These are phyloP conservation scores for Australoheros scitulus DNA, from an alignment of 2,113 vertebrate genomes.

Conservation along the genomic window DNA sequence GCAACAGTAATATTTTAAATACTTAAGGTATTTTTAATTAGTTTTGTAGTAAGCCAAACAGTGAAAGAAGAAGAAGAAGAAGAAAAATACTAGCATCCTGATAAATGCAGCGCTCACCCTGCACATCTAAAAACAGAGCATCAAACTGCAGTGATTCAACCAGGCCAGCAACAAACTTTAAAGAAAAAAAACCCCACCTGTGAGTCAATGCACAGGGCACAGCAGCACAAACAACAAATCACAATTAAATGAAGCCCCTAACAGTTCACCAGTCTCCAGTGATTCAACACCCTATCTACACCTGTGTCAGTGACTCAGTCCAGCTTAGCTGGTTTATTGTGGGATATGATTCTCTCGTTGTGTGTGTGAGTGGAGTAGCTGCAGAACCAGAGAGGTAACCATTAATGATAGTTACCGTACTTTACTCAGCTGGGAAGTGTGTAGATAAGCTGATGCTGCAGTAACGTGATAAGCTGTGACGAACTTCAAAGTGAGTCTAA, in stretches of 20 bases:
- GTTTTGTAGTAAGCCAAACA: background rate
- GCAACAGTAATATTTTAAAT: background rate
- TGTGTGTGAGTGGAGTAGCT: background rate
- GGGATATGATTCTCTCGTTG: background rate
- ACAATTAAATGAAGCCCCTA: background rate
- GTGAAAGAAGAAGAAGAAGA: background rate
- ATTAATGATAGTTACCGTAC: background rate
- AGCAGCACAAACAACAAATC: background rate
- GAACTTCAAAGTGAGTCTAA: background rate
- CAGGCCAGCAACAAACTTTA: background rate
- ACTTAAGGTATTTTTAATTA: background rate
- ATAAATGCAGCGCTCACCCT: background rate
- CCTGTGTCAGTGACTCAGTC: background rate
- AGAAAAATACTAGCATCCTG: background rate
- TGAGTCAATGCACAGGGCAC: background rate
- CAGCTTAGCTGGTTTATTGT: background rate
- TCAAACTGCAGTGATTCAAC: background rate
- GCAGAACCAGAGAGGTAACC: background rate
- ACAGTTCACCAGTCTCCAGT: background rate
- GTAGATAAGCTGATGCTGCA: background rate
- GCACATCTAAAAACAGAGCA: background rate
- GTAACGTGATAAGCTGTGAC: background rate
- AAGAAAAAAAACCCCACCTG: background rate
- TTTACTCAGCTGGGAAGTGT: background rate
- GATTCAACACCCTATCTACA: background rate